phyloP scores from a whole-genome alignment of 2,797 vertebrate genomes.

The Philypnodon macrostomus region DNA sequence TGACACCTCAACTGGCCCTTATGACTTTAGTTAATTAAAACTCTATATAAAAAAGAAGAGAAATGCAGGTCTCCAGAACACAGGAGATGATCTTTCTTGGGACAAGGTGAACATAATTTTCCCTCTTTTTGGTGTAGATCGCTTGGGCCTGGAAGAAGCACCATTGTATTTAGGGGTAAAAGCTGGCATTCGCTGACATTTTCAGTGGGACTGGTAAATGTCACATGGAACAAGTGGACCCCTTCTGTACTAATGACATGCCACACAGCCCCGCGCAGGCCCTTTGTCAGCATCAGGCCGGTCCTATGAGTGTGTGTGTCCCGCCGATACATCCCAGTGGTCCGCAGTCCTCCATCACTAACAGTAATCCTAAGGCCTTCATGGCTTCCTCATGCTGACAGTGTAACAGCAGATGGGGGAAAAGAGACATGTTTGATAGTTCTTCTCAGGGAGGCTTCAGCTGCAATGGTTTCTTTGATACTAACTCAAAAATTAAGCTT shows the following conservation, averaged over 20 bases:
- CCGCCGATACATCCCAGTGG: constrained; percentile 36
- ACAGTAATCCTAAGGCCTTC: constrained; percentile 30
- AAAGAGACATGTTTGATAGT: neutral
- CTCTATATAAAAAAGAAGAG: no score
- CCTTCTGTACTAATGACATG: constrained; percentile 58
- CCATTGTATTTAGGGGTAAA: constrained; percentile 67
- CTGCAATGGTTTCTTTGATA: neutral
- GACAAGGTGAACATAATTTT: constrained; percentile 27
- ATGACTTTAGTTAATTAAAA: no score
- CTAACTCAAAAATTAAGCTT: neutral
- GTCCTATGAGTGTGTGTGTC: constrained; percentile 53
- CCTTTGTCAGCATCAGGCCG: constrained; percentile 47
- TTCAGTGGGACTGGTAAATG: constrained; percentile 74
- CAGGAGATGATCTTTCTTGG: constrained; percentile 15
- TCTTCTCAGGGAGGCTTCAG: neutral
- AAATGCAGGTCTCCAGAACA: neutral
- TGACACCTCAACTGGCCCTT: no score
- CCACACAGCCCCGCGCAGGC: constrained; percentile 47
- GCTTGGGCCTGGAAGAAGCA: constrained; percentile 55
- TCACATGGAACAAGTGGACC: constrained; percentile 69
- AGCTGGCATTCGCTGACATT: constrained; percentile 79
- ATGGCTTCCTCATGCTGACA: constrained; percentile 16
- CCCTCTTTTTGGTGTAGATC: no score
- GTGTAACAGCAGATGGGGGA: constrained; percentile 1
- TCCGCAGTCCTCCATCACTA: constrained; percentile 36